Evolutionary conservation across 2,888 invertebrate genomes (phyloP), one percentile per base, ranked within the genome.

Genomic region (Parnassius smintheus): DNA sequence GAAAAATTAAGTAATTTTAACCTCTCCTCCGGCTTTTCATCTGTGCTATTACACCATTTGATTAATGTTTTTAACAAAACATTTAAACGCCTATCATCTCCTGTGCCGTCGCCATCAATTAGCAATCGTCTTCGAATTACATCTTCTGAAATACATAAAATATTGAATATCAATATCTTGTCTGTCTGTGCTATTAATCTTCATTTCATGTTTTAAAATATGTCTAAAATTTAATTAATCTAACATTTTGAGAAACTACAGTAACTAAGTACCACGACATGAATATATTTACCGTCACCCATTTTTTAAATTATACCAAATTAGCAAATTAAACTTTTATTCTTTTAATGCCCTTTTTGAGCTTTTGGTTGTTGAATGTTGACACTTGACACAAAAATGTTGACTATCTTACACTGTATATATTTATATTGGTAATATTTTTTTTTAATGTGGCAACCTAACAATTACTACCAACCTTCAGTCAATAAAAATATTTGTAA

Each of bases 81-180:
- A 79, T 96, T 97, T 22, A 99, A 92, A 64, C 98, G 92, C 63
- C 98, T 93, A 80, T 99, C 99, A 80, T 99, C 99, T 22, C 98
- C 98, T 10, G 97, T 98, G 9, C 99, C 99, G 92, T 99, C 99
- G 13, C 99, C 99, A 82, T 99, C 99, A 74, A 99, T 98, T 44
- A 99, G 87, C 49, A 99, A 91, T 68, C 98, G 94, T 71, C 98
- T 93, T 71, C 97, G 95, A 66, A 99, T 98, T 51, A 98, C 96
- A 81, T 99, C 99, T 89, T 99, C 99, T 98, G 82, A 9, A 83
- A 86, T 56, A 55, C 50, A 25, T 48, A 13, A 45, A 48, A 9
- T 55, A 48, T 59, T 45, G 51, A 10, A 50, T 44, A n/a, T 12
- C 8, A 8, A 3, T 48, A 48, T 13, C 7, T n/a, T 48, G 3